phyloP scores from a whole-genome alignment of 1,140 invertebrate species.

The Augochlora pura region DNA sequence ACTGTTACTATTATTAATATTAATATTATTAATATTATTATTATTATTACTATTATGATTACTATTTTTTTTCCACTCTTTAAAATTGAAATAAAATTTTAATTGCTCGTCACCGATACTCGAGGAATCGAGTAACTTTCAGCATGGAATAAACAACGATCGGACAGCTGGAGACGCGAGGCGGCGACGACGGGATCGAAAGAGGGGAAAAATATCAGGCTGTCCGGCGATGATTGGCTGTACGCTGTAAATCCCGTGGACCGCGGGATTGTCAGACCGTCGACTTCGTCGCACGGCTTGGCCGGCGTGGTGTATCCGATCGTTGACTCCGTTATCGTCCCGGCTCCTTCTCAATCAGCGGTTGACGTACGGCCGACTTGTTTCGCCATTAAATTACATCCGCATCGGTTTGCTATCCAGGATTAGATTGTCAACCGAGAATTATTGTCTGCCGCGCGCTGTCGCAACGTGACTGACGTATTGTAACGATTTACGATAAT shows the following conservation, averaged over 20 bases:
- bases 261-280: background rate
- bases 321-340: slow-evolving; percentile 49
- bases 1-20: too few species aligned
- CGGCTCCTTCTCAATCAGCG: slow-evolving; percentile 59
- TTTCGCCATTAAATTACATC: slow-evolving; percentile 68
- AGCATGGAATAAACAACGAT: too few species aligned
- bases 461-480: slow-evolving; percentile 64
- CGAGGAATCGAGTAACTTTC: too few species aligned
- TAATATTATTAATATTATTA: too few species aligned
- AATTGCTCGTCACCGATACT: too few species aligned
- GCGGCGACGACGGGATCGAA: background rate
- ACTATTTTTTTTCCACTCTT: too few species aligned
- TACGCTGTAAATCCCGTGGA: background rate
- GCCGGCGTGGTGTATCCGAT: background rate
- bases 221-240: background rate
- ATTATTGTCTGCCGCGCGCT: slow-evolving; percentile 57
- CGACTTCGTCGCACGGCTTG: background rate
- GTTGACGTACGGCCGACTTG: slow-evolving; percentile 59
- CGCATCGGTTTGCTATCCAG: slow-evolving; percentile 57
- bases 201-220: background rate
- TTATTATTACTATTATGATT: too few species aligned
- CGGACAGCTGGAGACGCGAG: background rate
- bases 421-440: slow-evolving; percentile 68
- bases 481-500: slow-evolving; percentile 70
- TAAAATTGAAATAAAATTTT: too few species aligned